phyloP scores from a whole-genome alignment of 2,888 invertebrate species.

The Shargacucullia verbasci region DNA sequence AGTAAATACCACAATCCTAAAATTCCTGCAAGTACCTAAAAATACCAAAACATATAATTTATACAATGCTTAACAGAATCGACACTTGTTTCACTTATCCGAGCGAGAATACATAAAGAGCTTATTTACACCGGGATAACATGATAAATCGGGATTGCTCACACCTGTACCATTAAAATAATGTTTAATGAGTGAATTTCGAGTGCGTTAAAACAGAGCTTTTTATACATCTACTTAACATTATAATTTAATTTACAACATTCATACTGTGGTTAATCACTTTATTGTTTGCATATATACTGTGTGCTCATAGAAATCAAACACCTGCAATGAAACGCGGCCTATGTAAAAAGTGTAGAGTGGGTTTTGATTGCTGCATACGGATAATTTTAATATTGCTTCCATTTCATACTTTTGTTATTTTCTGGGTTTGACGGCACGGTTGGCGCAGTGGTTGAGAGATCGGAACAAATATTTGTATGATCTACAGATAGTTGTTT shows the following conservation, averaged over 20 bases:
- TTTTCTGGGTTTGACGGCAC: too few species aligned
- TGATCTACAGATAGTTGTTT: too few species aligned
- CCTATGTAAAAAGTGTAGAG: constrained; percentile 41
- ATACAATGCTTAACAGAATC: not conserved
- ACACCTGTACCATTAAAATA: constrained; percentile 38
- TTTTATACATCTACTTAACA: constrained; percentile 61
- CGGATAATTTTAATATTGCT: constrained; percentile 22
- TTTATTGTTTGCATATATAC: constrained; percentile 69
- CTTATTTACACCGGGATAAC: not conserved
- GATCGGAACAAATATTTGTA: too few species aligned
- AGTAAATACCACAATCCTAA: too few species aligned
- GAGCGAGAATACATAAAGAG: not conserved
- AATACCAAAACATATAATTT: too few species aligned
- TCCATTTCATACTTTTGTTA: constrained; percentile 1
- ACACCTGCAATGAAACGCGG: constrained; percentile 56
- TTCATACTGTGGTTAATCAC: constrained; percentile 73
- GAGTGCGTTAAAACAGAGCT: constrained; percentile 57
- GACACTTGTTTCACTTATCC: not conserved
- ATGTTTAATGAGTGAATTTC: constrained; percentile 48
- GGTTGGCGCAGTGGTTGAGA: too few species aligned
- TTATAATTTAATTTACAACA: constrained; percentile 75
- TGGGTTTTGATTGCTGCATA: constrained; percentile 57
- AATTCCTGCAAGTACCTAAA: too few species aligned
- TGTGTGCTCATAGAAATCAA: constrained; percentile 72
- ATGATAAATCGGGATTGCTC: constrained; percentile 24